These are phyloP conservation scores for Agrypnus murinus DNA, from an alignment of 2,888 invertebrate species.

Conservation along the genomic window DNA sequence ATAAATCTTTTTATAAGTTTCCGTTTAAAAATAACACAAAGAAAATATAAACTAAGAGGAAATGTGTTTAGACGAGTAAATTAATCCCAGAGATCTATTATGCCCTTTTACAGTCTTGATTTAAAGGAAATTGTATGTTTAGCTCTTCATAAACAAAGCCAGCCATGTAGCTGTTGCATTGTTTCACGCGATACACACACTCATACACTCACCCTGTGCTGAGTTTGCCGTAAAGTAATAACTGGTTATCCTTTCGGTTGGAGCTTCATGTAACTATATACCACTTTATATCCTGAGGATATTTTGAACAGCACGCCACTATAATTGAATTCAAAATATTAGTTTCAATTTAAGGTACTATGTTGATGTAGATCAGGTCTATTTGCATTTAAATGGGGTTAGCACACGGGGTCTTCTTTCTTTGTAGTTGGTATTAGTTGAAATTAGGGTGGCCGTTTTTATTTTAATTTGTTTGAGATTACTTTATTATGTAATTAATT, in stretches of 20 bases:
- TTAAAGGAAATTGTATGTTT: constrained; percentile 11
- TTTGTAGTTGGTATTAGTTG: too few relatives aligned
- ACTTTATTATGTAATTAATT: too few relatives aligned
- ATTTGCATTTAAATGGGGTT: constrained; percentile 5
- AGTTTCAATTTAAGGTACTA: neutral
- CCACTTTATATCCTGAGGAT: constrained; percentile 16
- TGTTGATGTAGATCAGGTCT: neutral
- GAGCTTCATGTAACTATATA: constrained; percentile 1
- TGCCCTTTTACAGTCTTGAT: too few relatives aligned
- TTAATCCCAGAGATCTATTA: too few relatives aligned
- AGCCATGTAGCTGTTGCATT: constrained; percentile 25
- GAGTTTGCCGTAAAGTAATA: neutral
- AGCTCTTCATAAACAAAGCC: constrained; percentile 30
- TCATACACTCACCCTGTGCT: neutral
- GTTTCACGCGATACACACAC: constrained; percentile 22
- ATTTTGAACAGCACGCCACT: constrained; percentile 11
- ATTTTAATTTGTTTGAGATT: too few relatives aligned
- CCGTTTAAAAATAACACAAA: too few relatives aligned
- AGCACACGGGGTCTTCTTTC: too few relatives aligned
- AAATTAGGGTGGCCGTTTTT: too few relatives aligned
- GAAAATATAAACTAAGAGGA: too few relatives aligned
- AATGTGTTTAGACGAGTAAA: too few relatives aligned
- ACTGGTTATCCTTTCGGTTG: constrained; percentile 10
- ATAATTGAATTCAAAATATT: constrained; percentile 33
- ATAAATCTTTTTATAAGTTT: too few relatives aligned